Evolutionary conservation across 2,113 vertebrate species (phyloP), one percentile per base, ranked within the genome.

Genomic region (Platichthys stellatus): DNA sequence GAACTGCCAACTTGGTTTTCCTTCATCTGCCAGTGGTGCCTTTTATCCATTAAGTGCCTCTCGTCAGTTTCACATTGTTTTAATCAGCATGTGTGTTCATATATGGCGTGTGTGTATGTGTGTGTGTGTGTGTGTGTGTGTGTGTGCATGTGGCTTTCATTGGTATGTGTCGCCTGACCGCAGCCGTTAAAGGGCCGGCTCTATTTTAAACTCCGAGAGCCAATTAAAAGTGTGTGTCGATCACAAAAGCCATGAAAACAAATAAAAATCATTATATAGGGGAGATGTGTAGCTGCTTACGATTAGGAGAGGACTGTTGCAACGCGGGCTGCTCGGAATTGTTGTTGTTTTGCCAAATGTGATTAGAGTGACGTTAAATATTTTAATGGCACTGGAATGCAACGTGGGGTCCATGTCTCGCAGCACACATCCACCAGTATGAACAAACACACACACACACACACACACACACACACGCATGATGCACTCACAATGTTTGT

Each of bases 41-140:
- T 83, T 89, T 84, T 59, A 87, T 83, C 68, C 82, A 92, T 91
- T 85, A 89, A 87, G 82, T 53, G 76, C 54, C 74, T 85, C 67
- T 75, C 69, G 85, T 61, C 68, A 83, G 82, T 88, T 87, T 86
- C 90, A 90, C 72, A 85, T 91, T 91, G 88, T 92, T 93, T 88
- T 86, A 90, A 92, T 93, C 90, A 90, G 74, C 45, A 45, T 78
- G 17, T 78, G 61, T 64, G 35, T 64, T 24, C 26, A 6, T 31
- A 15, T 3, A 35, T 35, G 58, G 67, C 61, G 13, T 18, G 38
- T 47, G 45, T 31, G 38, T 47, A 31, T 31, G 24, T 31, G 49
- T 47, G 35, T 31, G n/a, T 20, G 28, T 31, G 31, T 54, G 53
- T 23, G 24, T 31, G 49, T 47, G 35, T 21, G n/a, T 20, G 21